These are phyloP conservation scores for Piaya cayana DNA, from an alignment of 2,113 vertebrate species.

Conservation along the genomic window DNA sequence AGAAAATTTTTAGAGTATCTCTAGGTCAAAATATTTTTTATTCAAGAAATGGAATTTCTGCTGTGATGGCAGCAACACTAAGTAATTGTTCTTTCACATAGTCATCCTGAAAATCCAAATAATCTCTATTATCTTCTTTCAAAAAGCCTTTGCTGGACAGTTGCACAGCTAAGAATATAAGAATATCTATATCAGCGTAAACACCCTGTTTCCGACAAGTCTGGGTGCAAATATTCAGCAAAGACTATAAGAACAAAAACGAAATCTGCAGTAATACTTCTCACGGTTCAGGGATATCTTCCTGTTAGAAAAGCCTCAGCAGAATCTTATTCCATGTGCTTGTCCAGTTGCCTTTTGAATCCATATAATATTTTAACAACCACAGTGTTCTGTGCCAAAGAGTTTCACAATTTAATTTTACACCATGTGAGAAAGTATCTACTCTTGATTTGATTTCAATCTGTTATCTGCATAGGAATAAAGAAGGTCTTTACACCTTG, in stretches of 20 bases:
- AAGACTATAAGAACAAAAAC: not conserved
- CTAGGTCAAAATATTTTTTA: not conserved
- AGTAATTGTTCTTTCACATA: not conserved
- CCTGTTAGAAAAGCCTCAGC: not conserved
- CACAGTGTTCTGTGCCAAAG: not conserved
- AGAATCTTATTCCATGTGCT: not conserved
- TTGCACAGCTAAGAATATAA: not conserved
- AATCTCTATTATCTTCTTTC: not conserved
- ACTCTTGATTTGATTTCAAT: not conserved
- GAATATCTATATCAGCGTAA: not conserved
- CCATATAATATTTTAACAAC: not conserved
- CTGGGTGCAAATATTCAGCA: not conserved
- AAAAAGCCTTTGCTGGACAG: not conserved
- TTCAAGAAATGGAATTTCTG: not conserved
- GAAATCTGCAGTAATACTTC: not conserved
- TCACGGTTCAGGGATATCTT: not conserved
- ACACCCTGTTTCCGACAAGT: not conserved
- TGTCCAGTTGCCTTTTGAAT: not conserved
- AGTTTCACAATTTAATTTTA: not conserved
- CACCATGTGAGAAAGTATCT: not conserved
- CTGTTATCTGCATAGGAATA: not conserved
- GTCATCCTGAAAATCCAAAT: not conserved
- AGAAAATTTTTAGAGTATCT: not conserved
- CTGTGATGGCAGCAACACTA: not conserved
- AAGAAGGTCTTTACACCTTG: not conserved